Base-by-base conservation (phyloP, 2,888 invertebrate species). In the Xylophagus ater region DNA sequence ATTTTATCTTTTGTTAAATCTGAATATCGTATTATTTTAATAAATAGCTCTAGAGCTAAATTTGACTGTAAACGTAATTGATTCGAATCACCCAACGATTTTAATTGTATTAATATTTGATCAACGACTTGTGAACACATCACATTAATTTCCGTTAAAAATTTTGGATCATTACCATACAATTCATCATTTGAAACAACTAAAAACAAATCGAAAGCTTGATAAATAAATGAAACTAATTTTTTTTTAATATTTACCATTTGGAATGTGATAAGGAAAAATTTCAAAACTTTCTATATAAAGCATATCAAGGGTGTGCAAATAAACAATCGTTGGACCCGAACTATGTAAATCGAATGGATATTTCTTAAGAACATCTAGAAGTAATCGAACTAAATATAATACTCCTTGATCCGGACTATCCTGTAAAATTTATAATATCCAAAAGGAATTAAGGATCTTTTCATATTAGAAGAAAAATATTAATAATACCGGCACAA, bases 111-210 rank as follows among this genome's bases (percentile, higher is more conserved):
- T 4, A 89, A 60, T 43, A 90, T 68, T 61, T 88, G 82, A 49
- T 84, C 81, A 24, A 90, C 69, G 37, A 92, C 69, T 47, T 81
- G 76, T 0, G 77, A 73, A 46, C 81, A 79, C 57, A 87, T 76
- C 55, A 74, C 77, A 53, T 86, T 79, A 2, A 93, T 70, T 61
- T 87, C 86, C 3, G 69, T 66, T 34, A 92, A 67, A 59, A 89
- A 94, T 62, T 89, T 87, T 10, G 78, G 73, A 65, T 93, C 92
- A 9, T 81, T 78, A 6, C 93, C 93, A 58, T 94, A 96, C 26
- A 96, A 66, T 41, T 81, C 74, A 62, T 96, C 93, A 59, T 96
- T 96, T 3, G 93, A 90, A 55, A 93, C 81, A 44, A 94, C 89
- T 79, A 50, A 15, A 23, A 42, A 18, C 45, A 46, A 35, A 24